Percentiles rank a stretch among this genome's conserved stretches.
phyloP scores from a whole-genome alignment of 2,797 vertebrate species.

The Simalia tracyae region DNA sequence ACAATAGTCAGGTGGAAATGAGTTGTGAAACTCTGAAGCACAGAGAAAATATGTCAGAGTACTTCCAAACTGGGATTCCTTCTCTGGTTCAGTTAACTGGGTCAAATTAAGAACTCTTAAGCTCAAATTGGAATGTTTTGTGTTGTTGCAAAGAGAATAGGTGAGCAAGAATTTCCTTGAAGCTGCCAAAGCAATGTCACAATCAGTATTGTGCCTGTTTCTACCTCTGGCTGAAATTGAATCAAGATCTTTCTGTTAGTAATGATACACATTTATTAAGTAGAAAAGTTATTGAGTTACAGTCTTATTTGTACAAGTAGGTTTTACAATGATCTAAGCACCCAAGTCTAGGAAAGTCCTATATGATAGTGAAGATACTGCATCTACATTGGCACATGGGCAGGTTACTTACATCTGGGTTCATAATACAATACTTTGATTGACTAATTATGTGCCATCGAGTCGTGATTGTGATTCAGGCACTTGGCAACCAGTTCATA shows the following conservation, averaged over 20 bases:
- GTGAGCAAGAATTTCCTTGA: neutral
- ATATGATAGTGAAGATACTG: neutral
- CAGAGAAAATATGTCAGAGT: constrained; percentile 13
- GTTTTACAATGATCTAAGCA: neutral
- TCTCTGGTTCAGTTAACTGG: neutral
- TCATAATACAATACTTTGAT: neutral
- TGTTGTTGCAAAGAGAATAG: neutral
- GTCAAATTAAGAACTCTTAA: fast-evolving
- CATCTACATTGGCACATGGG: neutral
- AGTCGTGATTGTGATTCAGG: too few relatives aligned
- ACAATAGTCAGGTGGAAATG: constrained; percentile 49
- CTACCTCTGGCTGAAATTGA: neutral
- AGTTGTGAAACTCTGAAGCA: constrained; percentile 48
- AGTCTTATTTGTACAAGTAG: neutral
- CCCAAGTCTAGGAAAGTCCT: neutral
- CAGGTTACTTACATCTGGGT: neutral
- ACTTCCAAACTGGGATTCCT: constrained; percentile 28
- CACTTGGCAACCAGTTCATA: too few relatives aligned
- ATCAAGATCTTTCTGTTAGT: too few relatives aligned
- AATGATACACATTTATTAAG: too few relatives aligned
- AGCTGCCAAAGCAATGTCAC: neutral
- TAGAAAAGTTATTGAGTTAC: neutral
- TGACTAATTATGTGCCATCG: too few relatives aligned
- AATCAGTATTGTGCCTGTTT: neutral
- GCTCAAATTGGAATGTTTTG: neutral